These are phyloP conservation scores for Hemicordylus capensis DNA, from an alignment of 2,113 vertebrate genomes.

Conservation along the genomic window DNA sequence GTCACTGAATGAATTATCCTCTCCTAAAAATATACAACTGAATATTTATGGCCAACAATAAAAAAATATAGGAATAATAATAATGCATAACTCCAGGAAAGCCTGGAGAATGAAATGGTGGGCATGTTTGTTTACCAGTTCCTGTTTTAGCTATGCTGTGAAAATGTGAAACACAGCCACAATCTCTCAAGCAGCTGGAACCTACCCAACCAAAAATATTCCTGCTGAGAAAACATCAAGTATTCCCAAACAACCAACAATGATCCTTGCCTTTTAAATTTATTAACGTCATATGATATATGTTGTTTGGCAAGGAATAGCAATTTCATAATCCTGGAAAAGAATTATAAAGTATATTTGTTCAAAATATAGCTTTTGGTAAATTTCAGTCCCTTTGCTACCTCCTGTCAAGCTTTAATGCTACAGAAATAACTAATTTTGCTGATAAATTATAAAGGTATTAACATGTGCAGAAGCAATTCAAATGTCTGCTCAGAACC, in stretches of 20 bases:
- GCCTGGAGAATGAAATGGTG: background rate
- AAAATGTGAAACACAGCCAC: background rate
- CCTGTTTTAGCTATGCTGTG: background rate
- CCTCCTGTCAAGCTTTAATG: background rate
- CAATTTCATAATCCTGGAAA: background rate
- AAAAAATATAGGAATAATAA: background rate
- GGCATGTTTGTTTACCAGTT: background rate
- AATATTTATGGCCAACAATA: background rate
- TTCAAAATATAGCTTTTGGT: background rate
- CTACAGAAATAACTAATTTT: conserved; percentile 12
- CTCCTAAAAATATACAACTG: background rate
- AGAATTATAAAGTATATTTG: background rate
- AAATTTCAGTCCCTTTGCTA: background rate
- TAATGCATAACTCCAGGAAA: background rate
- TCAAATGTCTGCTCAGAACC: background rate
- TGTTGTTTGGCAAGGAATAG: background rate
- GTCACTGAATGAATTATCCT: background rate
- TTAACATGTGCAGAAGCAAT: conserved; percentile 10
- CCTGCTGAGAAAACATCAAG: background rate
- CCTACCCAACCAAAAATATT: background rate
- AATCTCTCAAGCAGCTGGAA: background rate
- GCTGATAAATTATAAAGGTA: conserved; percentile 9
- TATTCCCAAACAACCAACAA: background rate
- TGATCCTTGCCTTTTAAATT: background rate
- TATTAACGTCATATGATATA: background rate